These are phyloP conservation scores for Temnothorax curvispinosus DNA, from an alignment of 1,140 invertebrate genomes.

Conservation along the genomic window DNA sequence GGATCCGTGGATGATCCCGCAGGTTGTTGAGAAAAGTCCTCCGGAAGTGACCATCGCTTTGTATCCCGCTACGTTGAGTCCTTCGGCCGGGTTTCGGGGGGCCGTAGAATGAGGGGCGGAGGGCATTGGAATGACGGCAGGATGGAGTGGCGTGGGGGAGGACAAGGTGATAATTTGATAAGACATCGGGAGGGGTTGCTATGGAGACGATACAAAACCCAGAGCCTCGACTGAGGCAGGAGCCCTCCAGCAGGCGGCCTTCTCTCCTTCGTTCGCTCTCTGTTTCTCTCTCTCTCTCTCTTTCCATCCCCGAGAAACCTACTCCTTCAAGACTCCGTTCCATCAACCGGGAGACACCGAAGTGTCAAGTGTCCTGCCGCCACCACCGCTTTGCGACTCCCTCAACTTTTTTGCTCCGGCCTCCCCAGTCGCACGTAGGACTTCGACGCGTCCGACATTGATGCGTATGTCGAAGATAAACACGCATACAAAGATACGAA, in stretches of 20 bases:
- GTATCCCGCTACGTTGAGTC: conserved; percentile 78
- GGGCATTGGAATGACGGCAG: conserved; percentile 58
- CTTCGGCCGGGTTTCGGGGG: conserved; percentile 59
- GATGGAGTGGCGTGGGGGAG: conserved; percentile 72
- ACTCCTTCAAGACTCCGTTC: conserved; percentile 71
- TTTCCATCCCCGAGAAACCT: conserved; percentile 43
- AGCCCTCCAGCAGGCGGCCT: conserved; percentile 75
- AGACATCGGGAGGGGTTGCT: conserved; percentile 85
- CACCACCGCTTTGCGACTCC: conserved; percentile 51
- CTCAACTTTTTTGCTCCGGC: conserved; percentile 16
- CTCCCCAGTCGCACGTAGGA: conserved; percentile 17
- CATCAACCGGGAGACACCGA: conserved; percentile 79
- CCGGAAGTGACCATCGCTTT: conserved; percentile 82
- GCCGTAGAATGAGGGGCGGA: conserved; percentile 59
- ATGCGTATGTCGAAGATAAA: conserved; percentile 70
- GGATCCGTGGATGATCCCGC: conserved; percentile 65
- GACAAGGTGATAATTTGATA: conserved; percentile 86
- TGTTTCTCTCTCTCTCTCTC: conserved; percentile 22
- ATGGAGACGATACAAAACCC: conserved; percentile 84
- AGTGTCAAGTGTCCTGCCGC: conserved; percentile 80
- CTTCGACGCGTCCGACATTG: conserved; percentile 44
- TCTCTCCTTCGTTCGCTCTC: conserved; percentile 58
- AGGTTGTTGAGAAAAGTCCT: conserved; percentile 78
- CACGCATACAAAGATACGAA: conserved; percentile 14
- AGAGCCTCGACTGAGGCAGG: conserved; percentile 70